Base-by-base conservation (phyloP, 2,113 vertebrate species). In the Corythaixoides concolor region DNA sequence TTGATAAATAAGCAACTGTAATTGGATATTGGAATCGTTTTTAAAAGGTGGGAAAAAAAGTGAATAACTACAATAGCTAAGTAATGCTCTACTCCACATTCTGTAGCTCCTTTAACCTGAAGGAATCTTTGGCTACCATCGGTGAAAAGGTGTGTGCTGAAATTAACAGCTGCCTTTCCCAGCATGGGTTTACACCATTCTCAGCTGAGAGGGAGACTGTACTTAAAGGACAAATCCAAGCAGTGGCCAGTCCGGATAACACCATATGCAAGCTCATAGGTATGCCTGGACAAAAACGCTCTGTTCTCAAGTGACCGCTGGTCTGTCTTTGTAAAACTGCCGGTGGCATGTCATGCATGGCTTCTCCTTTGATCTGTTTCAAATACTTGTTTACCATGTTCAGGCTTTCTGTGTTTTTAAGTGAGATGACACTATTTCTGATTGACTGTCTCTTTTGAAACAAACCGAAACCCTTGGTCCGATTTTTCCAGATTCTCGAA, bases 71-170 rank as follows among this genome's bases (percentile, higher is more conserved):
- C 13, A 22, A 9, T 17, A 52, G 17, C 43, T 47, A 7, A 88
- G 52, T 69, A 78, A 37, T 11, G 19, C 45, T 80, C 56, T 39
- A 5, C 59, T 55, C 53, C 24, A 2, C 10, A 0, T 79, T 82
- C 45, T 63, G 66, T 41, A 99, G 99, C 45, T 98, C 98, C 76
- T 99, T 99, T 75, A 98, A 87, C 67, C 93, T 97, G 55, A 96
- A 98, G 85, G 99, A 99, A 20, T 97, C 98, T 39, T 98, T 99
- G 86, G 98, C 98, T 6, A 95, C 98, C 11, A 62, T 98, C 1
- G 98, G 98, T 23, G 99, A 99, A 93, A 99, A 98, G 76, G 97
- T 99, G 89, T 99, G 99, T 78, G 97, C 98, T 43, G 99, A 99
- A 94, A 97, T 99, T 47, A 98, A 96, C 92, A 90, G 97, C 93